A percentile compares a stretch with the other conserved stretches of the same genome.
These are phyloP conservation scores for Chaetodon auriga DNA, from an alignment of 2,113 vertebrate species.

Conservation along the genomic window DNA sequence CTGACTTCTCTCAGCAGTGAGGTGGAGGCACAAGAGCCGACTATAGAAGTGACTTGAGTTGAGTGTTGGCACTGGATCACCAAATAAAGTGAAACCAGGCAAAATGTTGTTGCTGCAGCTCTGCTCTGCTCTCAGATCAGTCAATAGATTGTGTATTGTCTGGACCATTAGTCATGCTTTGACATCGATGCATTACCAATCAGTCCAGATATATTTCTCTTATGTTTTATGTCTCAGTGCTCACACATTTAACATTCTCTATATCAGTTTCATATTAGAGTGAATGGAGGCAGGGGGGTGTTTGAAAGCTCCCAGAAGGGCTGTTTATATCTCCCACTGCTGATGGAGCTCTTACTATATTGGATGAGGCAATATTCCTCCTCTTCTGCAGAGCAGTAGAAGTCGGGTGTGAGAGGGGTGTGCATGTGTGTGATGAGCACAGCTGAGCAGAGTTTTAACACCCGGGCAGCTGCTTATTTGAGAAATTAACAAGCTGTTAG, in stretches of 20 bases:
- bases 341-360: constrained; percentile 16
- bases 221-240: background rate
- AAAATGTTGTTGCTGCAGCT: background rate
- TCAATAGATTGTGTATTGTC: background rate
- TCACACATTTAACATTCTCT: background rate
- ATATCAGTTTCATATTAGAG: background rate
- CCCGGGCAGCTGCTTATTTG: background rate
- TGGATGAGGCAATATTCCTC: no score
- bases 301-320: constrained; percentile 23
- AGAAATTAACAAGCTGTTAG: background rate
- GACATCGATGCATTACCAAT: background rate
- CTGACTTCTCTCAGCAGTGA: no score
- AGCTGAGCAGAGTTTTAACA: background rate
- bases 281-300: background rate
- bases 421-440: background rate
- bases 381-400: background rate
- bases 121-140: background rate
- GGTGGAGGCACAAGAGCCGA: no score
- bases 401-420: background rate
- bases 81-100: background rate
- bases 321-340: constrained; percentile 9
- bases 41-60: background rate
- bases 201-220: background rate
- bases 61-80: background rate
- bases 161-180: background rate